phyloP scores from a whole-genome alignment of 1,140 invertebrate species.

The Leptoteleia sp. region DNA sequence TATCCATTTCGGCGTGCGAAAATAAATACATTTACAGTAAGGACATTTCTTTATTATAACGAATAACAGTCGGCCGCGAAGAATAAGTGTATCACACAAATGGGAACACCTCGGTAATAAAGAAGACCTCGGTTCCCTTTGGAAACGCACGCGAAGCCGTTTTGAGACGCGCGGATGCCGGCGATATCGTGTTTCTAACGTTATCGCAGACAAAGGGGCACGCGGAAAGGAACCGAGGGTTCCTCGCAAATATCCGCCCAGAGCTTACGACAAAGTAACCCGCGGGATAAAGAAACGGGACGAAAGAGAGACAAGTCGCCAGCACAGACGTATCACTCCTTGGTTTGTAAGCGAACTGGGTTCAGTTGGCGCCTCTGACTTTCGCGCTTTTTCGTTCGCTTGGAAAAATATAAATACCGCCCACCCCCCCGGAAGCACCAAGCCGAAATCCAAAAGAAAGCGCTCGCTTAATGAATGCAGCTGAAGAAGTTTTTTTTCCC shows the following conservation, averaged over 20 bases:
- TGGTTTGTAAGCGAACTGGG: constrained; percentile 46
- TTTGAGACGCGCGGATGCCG: constrained; percentile 63
- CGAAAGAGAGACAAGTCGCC: constrained; percentile 49
- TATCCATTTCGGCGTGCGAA: too few species aligned
- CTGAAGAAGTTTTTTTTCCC: too few species aligned
- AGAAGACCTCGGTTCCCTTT: constrained; percentile 57
- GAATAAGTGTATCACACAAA: constrained; percentile 58
- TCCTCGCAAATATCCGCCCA: constrained; percentile 57
- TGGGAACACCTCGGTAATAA: constrained; percentile 58
- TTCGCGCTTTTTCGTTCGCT: constrained; percentile 30
- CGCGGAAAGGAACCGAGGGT: constrained; percentile 58
- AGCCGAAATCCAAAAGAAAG: too few species aligned
- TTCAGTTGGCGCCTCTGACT: constrained; percentile 27
- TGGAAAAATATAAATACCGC: too few species aligned
- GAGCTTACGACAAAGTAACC: constrained; percentile 58
- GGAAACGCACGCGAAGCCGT: constrained; percentile 59
- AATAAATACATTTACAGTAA: too few species aligned
- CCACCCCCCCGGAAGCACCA: too few species aligned
- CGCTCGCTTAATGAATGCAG: too few species aligned
- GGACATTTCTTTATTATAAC: too few species aligned
- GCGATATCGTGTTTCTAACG: constrained; percentile 62
- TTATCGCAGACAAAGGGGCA: constrained; percentile 65
- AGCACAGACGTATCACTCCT: constrained; percentile 54
- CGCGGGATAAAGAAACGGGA: constrained; percentile 51
- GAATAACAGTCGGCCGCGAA: constrained; percentile 33